phyloP scores from a whole-genome alignment of 2,888 invertebrate species.

The Mesorhabditis spiculigera region DNA sequence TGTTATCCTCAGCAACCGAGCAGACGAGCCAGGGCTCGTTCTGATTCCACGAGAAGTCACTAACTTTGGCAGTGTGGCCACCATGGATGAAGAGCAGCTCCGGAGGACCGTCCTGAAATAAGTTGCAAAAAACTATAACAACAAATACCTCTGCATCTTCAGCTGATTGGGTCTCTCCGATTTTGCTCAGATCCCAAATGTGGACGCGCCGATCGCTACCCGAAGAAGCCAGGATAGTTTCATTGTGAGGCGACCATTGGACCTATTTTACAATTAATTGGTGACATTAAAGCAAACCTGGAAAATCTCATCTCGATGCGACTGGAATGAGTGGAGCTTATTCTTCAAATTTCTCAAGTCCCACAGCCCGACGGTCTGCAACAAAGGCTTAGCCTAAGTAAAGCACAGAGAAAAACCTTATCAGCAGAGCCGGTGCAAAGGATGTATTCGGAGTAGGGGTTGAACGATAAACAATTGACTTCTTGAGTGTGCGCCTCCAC shows the following conservation, averaged over 20 bases:
- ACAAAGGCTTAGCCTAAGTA: constrained; percentile 16
- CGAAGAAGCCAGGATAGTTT: constrained; percentile 95
- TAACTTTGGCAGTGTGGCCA: constrained; percentile 97
- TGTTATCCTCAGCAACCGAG: constrained; percentile 98
- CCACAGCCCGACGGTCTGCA: constrained; percentile 84
- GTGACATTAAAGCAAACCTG: constrained; percentile 67
- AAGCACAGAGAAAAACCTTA: constrained; percentile 66
- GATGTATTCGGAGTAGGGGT: constrained; percentile 97
- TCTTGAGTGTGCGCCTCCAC: constrained; percentile 99
- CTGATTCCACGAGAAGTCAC: constrained; percentile 99
- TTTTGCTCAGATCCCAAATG: constrained; percentile 98
- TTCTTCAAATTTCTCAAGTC: constrained; percentile 93
- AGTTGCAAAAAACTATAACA: constrained; percentile 21
- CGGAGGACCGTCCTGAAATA: constrained; percentile 36
- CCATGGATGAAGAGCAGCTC: constrained; percentile 81
- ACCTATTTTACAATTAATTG: constrained; percentile 7
- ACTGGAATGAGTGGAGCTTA: constrained; percentile 97
- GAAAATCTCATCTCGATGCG: constrained; percentile 99
- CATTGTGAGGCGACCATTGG: constrained; percentile 99
- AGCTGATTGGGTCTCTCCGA: constrained; percentile 94
- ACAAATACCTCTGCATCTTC: constrained; percentile 84
- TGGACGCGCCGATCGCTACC: constrained; percentile 94
- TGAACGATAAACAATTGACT: constrained; percentile 91
- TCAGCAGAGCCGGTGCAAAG: constrained; percentile 97
- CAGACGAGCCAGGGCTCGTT: constrained; percentile 99